Conservation (phyloP, 2,113 vertebrate species). For the Chaetops frenatus region DNA sequence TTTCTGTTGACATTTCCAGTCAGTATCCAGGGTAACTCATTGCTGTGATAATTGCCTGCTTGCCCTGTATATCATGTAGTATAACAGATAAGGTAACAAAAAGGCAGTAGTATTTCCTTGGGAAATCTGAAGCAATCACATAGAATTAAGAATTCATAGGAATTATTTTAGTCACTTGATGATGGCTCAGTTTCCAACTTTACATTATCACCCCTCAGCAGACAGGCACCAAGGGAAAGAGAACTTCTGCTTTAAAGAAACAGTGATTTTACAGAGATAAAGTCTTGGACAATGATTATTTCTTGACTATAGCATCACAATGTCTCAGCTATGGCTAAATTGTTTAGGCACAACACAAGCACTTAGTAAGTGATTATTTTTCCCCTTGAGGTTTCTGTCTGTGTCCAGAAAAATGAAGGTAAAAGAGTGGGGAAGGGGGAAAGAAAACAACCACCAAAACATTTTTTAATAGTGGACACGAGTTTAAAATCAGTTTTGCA, state of each 20-base stretch:
- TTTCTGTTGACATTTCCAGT: constrained; percentile 32
- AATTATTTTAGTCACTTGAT: constrained; percentile 22
- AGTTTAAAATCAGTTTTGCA: not conserved
- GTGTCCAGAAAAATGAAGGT: not conserved
- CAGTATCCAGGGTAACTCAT: not conserved
- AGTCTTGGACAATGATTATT: not conserved
- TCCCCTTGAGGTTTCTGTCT: not conserved
- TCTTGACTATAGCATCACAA: not conserved
- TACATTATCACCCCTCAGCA: not conserved
- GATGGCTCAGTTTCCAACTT: not conserved
- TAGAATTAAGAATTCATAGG: not conserved
- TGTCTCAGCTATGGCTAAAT: not conserved
- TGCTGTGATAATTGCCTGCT: not conserved
- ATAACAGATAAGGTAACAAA: not conserved
- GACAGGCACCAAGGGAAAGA: not conserved
- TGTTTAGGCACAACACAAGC: not conserved
- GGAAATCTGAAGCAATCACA: not conserved
- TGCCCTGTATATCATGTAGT: not conserved
- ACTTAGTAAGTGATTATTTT: not conserved
- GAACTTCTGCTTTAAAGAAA: not conserved
- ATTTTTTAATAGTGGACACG: not conserved
- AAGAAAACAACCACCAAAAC: not conserved
- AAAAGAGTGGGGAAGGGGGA: accelerated
- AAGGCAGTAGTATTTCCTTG: not conserved
- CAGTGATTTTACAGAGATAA: not conserved